A percentile compares a stretch with the other conserved stretches of the same genome.
phyloP scores from a whole-genome alignment of 2,113 vertebrate genomes.

The Bungarus multicinctus region DNA sequence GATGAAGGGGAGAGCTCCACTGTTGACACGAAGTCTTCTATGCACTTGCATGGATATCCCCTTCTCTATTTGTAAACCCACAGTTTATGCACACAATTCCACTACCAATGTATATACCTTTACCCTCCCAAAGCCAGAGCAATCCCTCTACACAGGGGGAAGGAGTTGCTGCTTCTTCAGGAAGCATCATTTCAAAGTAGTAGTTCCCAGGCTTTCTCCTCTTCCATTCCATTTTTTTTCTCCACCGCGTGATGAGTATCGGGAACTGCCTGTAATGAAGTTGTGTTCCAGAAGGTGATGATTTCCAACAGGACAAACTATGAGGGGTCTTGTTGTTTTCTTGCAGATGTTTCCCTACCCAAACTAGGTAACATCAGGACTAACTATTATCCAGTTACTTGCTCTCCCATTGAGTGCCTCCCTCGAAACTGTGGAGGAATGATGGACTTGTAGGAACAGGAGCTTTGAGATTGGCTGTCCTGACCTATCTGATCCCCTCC shows the following conservation, averaged over 20 bases:
- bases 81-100: background rate
- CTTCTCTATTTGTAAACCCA: background rate
- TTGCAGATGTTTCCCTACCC: background rate
- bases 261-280: background rate
- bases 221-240: background rate
- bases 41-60: background rate
- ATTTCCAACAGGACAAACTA: background rate
- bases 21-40: background rate
- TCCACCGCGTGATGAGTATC: background rate
- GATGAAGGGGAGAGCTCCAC: background rate
- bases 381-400: background rate
- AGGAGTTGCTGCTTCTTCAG: background rate
- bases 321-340: background rate
- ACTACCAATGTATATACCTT: background rate
- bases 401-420: background rate
- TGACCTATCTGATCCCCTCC: background rate
- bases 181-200: background rate
- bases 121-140: background rate
- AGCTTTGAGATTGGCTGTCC: background rate
- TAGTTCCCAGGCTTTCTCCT: background rate
- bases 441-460: background rate
- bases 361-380: background rate
- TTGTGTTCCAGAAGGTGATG: background rate
- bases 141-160: background rate
- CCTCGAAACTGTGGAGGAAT: background rate